These are phyloP conservation scores for Sebastes aleutianus DNA, from an alignment of 2,797 vertebrate genomes.

Conservation along the genomic window DNA sequence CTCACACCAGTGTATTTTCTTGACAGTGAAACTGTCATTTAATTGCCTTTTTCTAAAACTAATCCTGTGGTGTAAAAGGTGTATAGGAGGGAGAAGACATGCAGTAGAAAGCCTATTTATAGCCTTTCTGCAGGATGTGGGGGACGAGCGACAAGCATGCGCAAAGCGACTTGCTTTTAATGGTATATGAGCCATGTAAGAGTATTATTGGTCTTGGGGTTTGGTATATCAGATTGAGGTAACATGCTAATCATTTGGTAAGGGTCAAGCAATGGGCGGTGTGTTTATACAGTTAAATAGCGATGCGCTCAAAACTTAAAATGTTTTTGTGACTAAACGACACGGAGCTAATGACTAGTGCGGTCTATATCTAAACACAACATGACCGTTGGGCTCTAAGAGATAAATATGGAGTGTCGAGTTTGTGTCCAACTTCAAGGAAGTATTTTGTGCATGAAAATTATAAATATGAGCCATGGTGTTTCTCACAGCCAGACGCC, in stretches of 20 bases:
- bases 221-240: slow-evolving; percentile 22
- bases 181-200: slow-evolving; percentile 35
- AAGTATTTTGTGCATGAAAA: slow-evolving; percentile 23
- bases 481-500: background rate
- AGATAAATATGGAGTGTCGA: background rate
- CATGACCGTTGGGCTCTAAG: background rate
- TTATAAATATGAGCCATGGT: slow-evolving; percentile 1
- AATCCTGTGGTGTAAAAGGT: slow-evolving; percentile 54
- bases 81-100: slow-evolving; percentile 44
- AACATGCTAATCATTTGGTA: slow-evolving; percentile 37
- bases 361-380: background rate
- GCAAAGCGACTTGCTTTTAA: slow-evolving; percentile 39
- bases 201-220: slow-evolving; percentile 38
- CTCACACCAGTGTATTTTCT: slow-evolving; percentile 26
- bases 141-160: slow-evolving; percentile 45
- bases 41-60: slow-evolving; percentile 65
- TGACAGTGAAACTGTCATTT: slow-evolving; percentile 56
- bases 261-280: slow-evolving; percentile 16
- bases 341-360: slow-evolving; percentile 2
- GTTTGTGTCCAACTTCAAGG: slow-evolving; percentile 12
- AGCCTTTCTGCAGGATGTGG: slow-evolving; percentile 47
- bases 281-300: background rate
- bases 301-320: background rate
- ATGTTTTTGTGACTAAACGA: slow-evolving; percentile 1
- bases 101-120: slow-evolving; percentile 62